Evolutionary conservation across 2,113 vertebrate genomes (phyloP), one percentile per base, ranked within the genome.

Genomic region (Corythornis vintsioides): DNA sequence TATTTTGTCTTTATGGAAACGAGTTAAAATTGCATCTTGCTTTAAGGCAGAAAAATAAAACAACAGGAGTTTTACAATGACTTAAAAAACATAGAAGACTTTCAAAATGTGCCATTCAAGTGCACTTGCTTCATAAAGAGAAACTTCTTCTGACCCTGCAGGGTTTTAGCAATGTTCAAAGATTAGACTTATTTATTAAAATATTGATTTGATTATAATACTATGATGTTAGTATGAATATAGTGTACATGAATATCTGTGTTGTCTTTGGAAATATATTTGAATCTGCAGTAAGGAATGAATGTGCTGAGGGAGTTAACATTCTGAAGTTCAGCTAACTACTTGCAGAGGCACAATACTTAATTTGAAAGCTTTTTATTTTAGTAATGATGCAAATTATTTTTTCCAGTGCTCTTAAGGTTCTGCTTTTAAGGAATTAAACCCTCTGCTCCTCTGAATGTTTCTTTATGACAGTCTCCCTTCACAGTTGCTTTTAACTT

Each of bases 341-440:
- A 11, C 38, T 75, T 4, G 6, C 20, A 79, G 33, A 1, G 1
- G 77, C n/a, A 78, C 66, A 47, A 35, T 53, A 47, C 16, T 42
- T 35, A 75, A 19, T 88, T 73, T 59, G 78, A 85, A 82, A 59
- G 59, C 50, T 8, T 90, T 42, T 87, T 90, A 72, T 76, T 94
- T 89, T 42, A 87, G 67, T 82, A 31, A 45, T n/a, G 48, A 88
- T 84, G 63, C 64, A 86, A 81, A 59, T 61, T 53, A 2, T 40
- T 65, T 84, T 52, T 52, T 67, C 38, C 50, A 55, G 26, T n/a
- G 20, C 47, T 80, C n/a, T 74, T 60, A 81, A 74, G 29, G 57
- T 83, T 96, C 90, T 91, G 35, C 63, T 92, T 91, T 90, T 66
- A 60, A 59, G 76, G 86, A 93, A 76, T 89, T 87, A 79, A 60